Percentiles rank a stretch among this genome's conserved stretches.
phyloP scores from a whole-genome alignment of 2,797 vertebrate genomes.

The Anguilla anguilla region DNA sequence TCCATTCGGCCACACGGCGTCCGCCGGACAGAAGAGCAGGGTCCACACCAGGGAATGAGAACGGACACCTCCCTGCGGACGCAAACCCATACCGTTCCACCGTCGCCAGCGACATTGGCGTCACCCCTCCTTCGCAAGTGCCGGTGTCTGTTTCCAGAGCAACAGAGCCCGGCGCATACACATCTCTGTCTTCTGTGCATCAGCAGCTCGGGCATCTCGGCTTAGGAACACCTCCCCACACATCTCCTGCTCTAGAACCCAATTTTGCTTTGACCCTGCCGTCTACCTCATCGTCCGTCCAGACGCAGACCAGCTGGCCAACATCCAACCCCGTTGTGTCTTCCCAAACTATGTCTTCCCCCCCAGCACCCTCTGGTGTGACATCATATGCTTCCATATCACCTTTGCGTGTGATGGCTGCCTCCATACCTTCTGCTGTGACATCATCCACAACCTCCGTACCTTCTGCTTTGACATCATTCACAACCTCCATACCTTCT shows the following conservation, averaged over 20 bases:
- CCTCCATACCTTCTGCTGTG: neutral
- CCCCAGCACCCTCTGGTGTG: neutral
- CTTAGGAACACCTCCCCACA: constrained; percentile 6
- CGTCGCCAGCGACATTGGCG: no score
- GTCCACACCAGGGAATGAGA: neutral
- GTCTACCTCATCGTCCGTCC: constrained; percentile 44
- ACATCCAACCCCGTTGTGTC: constrained; percentile 56
- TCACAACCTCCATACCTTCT: neutral
- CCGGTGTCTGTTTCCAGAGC: neutral
- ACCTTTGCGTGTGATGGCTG: neutral
- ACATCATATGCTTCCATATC: neutral
- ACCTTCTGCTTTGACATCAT: constrained; percentile 33
- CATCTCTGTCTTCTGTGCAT: neutral
- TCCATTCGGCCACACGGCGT: neutral
- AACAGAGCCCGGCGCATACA: neutral
- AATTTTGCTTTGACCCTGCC: constrained; percentile 19
- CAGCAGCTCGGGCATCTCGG: neutral
- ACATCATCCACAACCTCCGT: no score
- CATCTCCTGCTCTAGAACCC: neutral
- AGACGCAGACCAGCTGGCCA: constrained; percentile 52
- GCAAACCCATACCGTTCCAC: neutral
- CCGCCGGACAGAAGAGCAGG: no score
- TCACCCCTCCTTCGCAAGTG: neutral
- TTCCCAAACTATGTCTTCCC: constrained; percentile 49
- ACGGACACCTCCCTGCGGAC: neutral